Evolutionary conservation across 2,888 invertebrate species (phyloP), one percentile per base, ranked within the genome.

Genomic region (Calliphora vomitoria): DNA sequence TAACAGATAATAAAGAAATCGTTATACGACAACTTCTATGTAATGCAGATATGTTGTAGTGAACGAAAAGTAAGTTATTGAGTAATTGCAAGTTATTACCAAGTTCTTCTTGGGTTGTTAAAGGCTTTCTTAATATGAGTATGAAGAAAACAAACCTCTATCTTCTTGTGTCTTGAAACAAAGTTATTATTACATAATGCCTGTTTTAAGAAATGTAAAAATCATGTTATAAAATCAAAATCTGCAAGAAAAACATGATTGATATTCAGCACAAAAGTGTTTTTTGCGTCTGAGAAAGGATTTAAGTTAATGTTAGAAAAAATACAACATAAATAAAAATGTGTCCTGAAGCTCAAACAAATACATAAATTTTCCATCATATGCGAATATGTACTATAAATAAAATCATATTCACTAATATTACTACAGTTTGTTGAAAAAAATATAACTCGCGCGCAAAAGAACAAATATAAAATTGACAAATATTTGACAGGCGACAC

Each of bases 401-500:
- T 2, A 41, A 80, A 81, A 76, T 76, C 82, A 82, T 82, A 83
- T 80, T 83, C 75, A 41, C 64, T 44, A 64, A 69, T 50, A 71
- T 53, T 38, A 62, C 47, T 55, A 69, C 3, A 60, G 35, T 71
- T 41, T 35, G 50, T 60, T 11, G 13, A 38, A 58, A 68, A 20
- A 68, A 64, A 78, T 64, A 50, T 76, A 72, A 81, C 18, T 11
- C 35, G 20, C 69, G 55, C 50, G 18, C 35, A 82, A 41, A 47
- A 72, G 47, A 53, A 76, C 25, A 78, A 62, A 62, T 76, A 68
- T 50, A 81, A 87, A 82, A 85, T 87, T 87, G 85, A 85, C 82
- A 85, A 87, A 85, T 85, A 85, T 87, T 87, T 87, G 87, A 87
- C 87, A 85, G 72, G 47, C 82, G 55, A 87, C 82, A 87, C 35